Evolutionary conservation across 1,140 invertebrate species (phyloP).

Genomic region (Cotesia chilonis): DNA sequence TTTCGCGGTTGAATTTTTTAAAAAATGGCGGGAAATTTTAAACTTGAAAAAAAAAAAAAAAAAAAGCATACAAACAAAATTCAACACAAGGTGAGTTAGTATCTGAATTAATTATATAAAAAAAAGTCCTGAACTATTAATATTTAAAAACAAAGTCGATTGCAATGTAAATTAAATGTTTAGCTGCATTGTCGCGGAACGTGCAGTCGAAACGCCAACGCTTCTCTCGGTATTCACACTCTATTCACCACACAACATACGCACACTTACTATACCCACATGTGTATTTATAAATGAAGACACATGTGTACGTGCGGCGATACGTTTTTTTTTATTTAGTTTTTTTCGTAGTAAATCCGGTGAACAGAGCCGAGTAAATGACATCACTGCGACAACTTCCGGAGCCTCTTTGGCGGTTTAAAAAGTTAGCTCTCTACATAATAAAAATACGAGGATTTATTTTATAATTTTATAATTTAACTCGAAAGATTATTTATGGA

Average conservation of each 20-base stretch:
- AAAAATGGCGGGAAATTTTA: background rate
- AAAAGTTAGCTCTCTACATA: too few relatives aligned
- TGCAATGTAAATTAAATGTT: too few relatives aligned
- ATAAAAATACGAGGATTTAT: background rate
- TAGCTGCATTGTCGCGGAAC: background rate
- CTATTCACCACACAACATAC: background rate
- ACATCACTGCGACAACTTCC: constrained; percentile 28
- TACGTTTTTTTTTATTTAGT: constrained; percentile 7
- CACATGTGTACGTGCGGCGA: background rate
- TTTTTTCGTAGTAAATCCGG: constrained; percentile 2
- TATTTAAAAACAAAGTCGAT: too few relatives aligned
- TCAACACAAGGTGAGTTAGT: too few relatives aligned
- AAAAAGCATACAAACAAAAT: constrained; percentile 24
- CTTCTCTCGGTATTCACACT: too few relatives aligned
- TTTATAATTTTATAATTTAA: too few relatives aligned
- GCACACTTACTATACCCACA: too few relatives aligned
- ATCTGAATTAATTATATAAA: too few relatives aligned
- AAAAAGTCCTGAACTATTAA: constrained; percentile 21
- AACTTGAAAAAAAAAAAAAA: background rate
- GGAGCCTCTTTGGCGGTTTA: constrained; percentile 9
- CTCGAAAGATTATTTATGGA: background rate
- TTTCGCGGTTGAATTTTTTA: too few relatives aligned
- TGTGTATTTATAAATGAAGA: background rate
- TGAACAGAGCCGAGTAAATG: constrained; percentile 15
- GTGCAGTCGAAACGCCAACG: background rate